Conservation (phyloP, 2,888 invertebrate species). For the Parelbella ahira region DNA sequence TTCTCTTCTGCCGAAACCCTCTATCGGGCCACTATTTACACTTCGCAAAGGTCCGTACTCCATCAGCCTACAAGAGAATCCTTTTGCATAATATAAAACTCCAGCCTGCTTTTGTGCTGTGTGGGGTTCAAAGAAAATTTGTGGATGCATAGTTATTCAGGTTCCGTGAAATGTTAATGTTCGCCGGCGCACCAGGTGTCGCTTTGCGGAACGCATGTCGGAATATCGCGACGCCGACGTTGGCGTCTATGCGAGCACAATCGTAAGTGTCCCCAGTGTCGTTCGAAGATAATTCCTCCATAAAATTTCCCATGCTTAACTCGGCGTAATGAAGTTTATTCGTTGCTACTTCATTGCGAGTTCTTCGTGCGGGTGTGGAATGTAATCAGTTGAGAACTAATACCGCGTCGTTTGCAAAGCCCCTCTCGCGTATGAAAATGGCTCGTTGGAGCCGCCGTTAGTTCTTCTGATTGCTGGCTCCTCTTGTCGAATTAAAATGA, state of each 20-base stretch:
- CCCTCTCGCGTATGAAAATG: conserved; percentile 75
- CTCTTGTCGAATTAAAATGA: conserved; percentile 74
- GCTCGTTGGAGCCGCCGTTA: conserved; percentile 70
- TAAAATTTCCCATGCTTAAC: conserved; percentile 78
- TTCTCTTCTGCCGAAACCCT: conserved; percentile 60
- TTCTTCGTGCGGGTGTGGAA: conserved; percentile 70
- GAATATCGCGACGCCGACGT: conserved; percentile 17
- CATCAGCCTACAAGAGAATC: conserved; percentile 53
- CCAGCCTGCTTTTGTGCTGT: conserved; percentile 15
- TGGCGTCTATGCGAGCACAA: conserved; percentile 7
- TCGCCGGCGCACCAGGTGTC: conserved; percentile 13
- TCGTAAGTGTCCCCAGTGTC: conserved; percentile 39
- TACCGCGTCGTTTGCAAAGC: conserved; percentile 68
- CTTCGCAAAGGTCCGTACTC: conserved; percentile 60
- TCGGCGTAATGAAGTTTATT: conserved; percentile 78
- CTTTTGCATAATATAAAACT: conserved; percentile 52
- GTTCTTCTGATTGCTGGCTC: conserved; percentile 76
- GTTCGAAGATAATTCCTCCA: conserved; percentile 75
- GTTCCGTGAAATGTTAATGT: conserved; percentile 7
- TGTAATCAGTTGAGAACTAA: conserved; percentile 80
- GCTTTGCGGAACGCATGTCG: conserved; percentile 8
- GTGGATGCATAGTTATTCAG: conserved; percentile 22
- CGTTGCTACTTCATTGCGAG: conserved; percentile 75
- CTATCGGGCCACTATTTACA: conserved; percentile 71
- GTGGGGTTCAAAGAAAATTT: conserved; percentile 22